Evolutionary conservation across 2,888 invertebrate genomes (phyloP).

Genomic region (Trypoxylon attenuatum): DNA sequence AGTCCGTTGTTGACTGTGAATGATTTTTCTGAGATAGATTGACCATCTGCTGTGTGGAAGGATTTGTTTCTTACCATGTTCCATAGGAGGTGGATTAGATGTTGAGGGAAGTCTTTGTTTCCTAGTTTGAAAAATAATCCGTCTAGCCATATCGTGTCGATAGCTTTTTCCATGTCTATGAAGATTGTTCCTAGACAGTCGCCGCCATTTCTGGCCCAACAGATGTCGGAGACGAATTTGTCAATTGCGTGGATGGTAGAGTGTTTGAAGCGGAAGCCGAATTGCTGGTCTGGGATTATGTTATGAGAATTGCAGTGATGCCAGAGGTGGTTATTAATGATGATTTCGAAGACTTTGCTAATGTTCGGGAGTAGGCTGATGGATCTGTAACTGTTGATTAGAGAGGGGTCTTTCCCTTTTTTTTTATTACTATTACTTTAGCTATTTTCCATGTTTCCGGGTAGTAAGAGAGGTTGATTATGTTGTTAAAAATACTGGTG

Average conservation of each 20-base stretch:
- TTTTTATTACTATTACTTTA: not conserved
- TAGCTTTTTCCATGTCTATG: too few relatives aligned
- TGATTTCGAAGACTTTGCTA: constrained; percentile 51
- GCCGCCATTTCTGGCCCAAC: too few relatives aligned
- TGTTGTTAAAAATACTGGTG: constrained; percentile 11
- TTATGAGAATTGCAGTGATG: constrained; percentile 24
- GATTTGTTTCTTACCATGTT: not conserved
- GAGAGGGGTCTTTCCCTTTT: not conserved
- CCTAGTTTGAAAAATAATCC: constrained; percentile 24
- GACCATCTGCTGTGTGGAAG: not conserved
- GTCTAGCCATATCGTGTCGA: too few relatives aligned
- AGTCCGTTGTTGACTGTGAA: not conserved
- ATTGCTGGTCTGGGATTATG: constrained; percentile 47
- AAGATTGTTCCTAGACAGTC: too few relatives aligned
- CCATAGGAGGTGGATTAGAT: not conserved
- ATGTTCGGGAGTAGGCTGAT: constrained; percentile 47
- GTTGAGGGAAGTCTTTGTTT: not conserved
- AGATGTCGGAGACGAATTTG: too few relatives aligned
- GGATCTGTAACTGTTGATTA: not conserved
- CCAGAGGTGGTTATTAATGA: constrained; percentile 32
- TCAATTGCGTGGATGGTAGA: too few relatives aligned
- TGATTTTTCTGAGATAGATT: not conserved
- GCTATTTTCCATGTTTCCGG: constrained; percentile 27
- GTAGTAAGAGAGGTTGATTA: constrained; percentile 47
- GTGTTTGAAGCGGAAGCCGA: constrained; percentile 44